Evolutionary conservation across 1,140 invertebrate species (phyloP).

Genomic region (Babylonia areolata): DNA sequence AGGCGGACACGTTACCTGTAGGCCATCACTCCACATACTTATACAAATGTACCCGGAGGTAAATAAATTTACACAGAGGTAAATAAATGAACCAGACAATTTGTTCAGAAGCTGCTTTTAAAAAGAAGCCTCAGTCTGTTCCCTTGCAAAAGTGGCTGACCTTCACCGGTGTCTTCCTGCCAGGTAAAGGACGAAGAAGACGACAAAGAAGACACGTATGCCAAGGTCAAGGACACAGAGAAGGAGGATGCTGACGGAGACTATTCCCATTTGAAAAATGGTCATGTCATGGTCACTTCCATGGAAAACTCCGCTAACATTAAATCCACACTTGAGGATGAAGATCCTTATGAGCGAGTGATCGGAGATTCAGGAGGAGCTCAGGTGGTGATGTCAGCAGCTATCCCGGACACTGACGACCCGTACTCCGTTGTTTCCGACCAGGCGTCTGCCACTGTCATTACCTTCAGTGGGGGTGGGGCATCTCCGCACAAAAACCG

Average conservation of each 20-base stretch:
- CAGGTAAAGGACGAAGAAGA: conserved; percentile 49
- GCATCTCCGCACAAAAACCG: background rate
- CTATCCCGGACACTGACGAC: conserved; percentile 42
- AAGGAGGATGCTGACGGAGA: conserved; percentile 33
- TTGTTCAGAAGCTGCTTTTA: too few species aligned
- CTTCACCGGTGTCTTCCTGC: too few species aligned
- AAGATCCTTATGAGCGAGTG: conserved; percentile 48
- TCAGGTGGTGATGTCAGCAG: background rate
- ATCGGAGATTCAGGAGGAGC: conserved; percentile 27
- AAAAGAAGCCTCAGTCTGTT: too few species aligned
- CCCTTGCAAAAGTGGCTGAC: too few species aligned
- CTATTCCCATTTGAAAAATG: conserved; percentile 40
- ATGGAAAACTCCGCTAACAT: background rate
- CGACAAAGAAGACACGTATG: conserved; percentile 57
- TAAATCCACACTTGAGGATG: conserved; percentile 49
- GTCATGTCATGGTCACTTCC: conserved; percentile 18
- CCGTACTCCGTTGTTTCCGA: conserved; percentile 49
- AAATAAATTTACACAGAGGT: too few species aligned
- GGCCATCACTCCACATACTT: too few species aligned
- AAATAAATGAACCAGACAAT: too few species aligned
- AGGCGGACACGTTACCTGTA: too few species aligned
- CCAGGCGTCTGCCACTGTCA: conserved; percentile 8
- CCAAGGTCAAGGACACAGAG: conserved; percentile 57
- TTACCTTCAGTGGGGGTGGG: background rate
- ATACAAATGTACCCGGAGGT: too few species aligned